Conservation (phyloP, 53 echinoderm and acorn worm species). For the Pentamera pediparva region DNA sequence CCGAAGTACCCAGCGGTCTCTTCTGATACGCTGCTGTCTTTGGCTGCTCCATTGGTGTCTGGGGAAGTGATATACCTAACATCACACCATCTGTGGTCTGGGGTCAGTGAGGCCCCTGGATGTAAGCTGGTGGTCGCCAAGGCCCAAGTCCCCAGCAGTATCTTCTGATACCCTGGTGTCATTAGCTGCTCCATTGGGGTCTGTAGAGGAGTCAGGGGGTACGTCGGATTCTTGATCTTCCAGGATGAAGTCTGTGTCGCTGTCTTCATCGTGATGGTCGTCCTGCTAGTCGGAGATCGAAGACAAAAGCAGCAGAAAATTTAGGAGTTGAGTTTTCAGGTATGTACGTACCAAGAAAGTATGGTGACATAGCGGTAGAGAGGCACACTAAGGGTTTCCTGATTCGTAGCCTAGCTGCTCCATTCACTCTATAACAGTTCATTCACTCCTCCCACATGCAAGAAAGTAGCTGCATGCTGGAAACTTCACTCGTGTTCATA, state of each 20-base stretch:
- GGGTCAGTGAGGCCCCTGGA: constrained; percentile 44
- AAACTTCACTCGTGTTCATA: too few species aligned
- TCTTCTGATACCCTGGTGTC: not conserved
- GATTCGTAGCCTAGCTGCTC: not conserved
- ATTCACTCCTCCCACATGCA: too few species aligned
- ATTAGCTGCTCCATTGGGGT: constrained; percentile 17
- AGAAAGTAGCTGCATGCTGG: too few species aligned
- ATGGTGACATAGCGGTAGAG: too few species aligned
- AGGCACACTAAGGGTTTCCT: not conserved
- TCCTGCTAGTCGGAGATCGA: not conserved
- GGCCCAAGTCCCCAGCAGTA: constrained; percentile 63
- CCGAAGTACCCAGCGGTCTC: too few species aligned
- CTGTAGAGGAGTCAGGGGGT: constrained; percentile 1
- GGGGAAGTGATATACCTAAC: too few species aligned
- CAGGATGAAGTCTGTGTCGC: constrained; percentile 88
- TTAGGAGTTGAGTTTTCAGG: too few species aligned
- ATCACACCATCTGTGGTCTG: constrained; percentile 26
- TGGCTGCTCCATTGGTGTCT: too few species aligned
- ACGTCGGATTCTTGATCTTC: constrained; percentile 46
- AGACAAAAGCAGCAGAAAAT: too few species aligned
- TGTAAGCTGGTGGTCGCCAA: constrained; percentile 63
- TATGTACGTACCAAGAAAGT: too few species aligned
- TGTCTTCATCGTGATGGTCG: constrained; percentile 63
- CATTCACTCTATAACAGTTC: not conserved
- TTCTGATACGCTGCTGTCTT: too few species aligned